Evolutionary conservation across 1,140 invertebrate genomes (phyloP).

Genomic region (Diabrotica virgifera): DNA sequence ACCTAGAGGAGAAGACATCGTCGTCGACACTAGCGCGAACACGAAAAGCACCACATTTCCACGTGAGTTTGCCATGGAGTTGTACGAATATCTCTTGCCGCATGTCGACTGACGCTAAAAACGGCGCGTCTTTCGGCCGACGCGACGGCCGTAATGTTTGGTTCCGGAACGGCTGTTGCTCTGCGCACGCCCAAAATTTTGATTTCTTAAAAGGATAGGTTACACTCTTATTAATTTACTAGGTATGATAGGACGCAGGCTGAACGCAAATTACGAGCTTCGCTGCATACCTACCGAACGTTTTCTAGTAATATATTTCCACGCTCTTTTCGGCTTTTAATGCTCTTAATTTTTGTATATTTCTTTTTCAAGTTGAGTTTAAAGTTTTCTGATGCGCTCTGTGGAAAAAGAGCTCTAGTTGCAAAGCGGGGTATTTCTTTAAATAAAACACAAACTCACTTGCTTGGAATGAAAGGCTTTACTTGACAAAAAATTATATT

Average conservation of each 20-base stretch:
- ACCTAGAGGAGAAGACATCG: constrained; percentile 10
- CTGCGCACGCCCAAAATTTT: constrained; percentile 7
- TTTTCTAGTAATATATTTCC: not conserved
- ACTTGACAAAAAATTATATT: too few species aligned
- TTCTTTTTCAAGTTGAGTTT: too few species aligned
- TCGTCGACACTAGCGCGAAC: not conserved
- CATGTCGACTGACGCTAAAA: constrained; percentile 12
- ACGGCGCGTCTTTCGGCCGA: not conserved
- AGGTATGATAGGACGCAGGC: not conserved
- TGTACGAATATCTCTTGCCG: constrained; percentile 10
- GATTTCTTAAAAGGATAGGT: constrained; percentile 15
- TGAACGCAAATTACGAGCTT: constrained; percentile 9
- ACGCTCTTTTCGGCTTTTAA: too few species aligned
- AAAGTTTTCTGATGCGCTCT: too few species aligned
- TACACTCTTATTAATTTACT: constrained; percentile 11
- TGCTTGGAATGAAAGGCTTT: too few species aligned
- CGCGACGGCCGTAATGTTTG: constrained; percentile 6
- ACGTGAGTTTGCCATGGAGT: constrained; percentile 8
- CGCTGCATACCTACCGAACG: not conserved
- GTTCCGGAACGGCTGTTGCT: not conserved
- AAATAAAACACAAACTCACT: too few species aligned
- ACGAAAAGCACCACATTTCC: constrained; percentile 9
- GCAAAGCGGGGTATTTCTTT: too few species aligned
- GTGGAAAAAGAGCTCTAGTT: too few species aligned
- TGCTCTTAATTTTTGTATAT: too few species aligned